Percentiles rank a stretch among this genome's conserved stretches.
phyloP scores from a whole-genome alignment of 2,888 invertebrate genomes.

The Trypoxylon attenuatum region DNA sequence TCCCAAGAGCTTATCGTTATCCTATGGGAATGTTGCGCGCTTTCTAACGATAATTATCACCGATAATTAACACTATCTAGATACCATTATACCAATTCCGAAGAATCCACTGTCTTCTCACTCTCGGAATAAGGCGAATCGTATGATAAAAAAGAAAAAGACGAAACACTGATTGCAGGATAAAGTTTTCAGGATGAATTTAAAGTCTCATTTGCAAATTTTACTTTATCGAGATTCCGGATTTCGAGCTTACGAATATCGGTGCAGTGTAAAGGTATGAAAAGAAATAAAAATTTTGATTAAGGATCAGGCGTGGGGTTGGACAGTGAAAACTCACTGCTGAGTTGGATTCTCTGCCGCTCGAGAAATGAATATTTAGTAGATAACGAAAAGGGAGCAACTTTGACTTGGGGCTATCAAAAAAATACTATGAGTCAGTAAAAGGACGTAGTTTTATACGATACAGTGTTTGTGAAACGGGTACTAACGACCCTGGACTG shows the following conservation, averaged over 20 bases:
- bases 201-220: no score
- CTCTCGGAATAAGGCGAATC: no score
- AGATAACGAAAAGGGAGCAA: constrained; percentile 22
- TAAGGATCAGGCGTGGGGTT: neutral
- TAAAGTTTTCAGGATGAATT: neutral
- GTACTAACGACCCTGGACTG: constrained; percentile 20
- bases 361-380: constrained; percentile 31
- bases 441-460: constrained; percentile 25
- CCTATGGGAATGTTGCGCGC: no score
- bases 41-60: no score
- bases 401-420: constrained; percentile 35
- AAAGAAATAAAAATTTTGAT: constrained; percentile 1
- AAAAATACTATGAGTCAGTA: constrained; percentile 25
- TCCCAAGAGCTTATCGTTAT: no score
- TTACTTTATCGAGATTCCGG: neutral
- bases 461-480: constrained; percentile 30
- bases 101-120: no score
- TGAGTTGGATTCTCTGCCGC: constrained; percentile 7
- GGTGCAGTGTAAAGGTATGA: no score
- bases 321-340: neutral
- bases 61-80: no score
- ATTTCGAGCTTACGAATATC: neutral
- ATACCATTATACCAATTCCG: no score
- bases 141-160: no score
- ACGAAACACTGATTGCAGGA: neutral